Base-by-base conservation (phyloP, 2,888 invertebrate species). In the Emmelina monodactyla region DNA sequence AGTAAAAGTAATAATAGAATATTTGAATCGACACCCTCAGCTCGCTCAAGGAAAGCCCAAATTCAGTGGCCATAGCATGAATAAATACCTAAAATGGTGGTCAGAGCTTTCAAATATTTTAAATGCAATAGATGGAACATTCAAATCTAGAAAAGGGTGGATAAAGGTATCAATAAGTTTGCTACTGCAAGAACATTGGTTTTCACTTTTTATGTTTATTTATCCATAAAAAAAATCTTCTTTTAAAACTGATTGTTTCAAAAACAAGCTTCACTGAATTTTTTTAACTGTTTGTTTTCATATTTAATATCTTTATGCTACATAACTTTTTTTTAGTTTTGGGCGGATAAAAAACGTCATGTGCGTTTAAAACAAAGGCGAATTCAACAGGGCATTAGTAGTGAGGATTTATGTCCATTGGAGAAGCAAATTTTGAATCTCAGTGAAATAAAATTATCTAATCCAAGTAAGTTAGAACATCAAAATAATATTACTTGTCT, bases 121-220 rank as follows among this genome's bases (percentile, higher is more conserved):
- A 2, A 73, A 75, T 43, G 55, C 62, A 9, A 49, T 71, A 13
- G 57, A 58, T 35, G 75, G 73, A 14, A 54, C 68, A 28, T 46
- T 53, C 2, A 75, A 72, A 49, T 56, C 69, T 12, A 62, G 59
- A 14, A 64, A 66, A 49, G 70, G 69, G 2, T 73, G 73, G 75
- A 65, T 72, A 4, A 72, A 71, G 55, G 75, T 73, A 55, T 43
- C 38, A 34, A 33, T 12, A 14, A 5, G n/a, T n/a, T n/a, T n/a
- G n/a, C n/a, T n/a, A n/a, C n/a, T n/a, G n/a, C n/a, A n/a, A n/a
- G n/a, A n/a, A n/a, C n/a, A n/a, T n/a, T n/a, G n/a, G n/a, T n/a
- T n/a, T n/a, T n/a, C n/a, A n/a, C n/a, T n/a, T n/a, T n/a, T n/a
- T n/a, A n/a, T n/a, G n/a, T n/a, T n/a, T n/a, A n/a, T n/a, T n/a